Evolutionary conservation across 1,140 invertebrate genomes (phyloP).

Genomic region (Dinothrombium tinctorium): DNA sequence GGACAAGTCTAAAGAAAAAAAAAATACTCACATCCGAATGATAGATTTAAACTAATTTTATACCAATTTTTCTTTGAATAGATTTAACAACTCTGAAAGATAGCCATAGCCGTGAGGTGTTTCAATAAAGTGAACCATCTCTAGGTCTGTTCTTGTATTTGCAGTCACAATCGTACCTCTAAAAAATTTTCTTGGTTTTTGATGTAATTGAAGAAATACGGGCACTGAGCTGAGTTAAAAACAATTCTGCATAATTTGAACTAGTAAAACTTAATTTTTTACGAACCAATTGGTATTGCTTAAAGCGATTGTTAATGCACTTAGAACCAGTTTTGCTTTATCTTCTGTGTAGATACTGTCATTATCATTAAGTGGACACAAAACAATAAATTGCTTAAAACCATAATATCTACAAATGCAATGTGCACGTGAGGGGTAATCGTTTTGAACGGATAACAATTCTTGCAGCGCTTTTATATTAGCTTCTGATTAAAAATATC

Average conservation of each 20-base stretch:
- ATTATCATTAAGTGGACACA: slow-evolving; percentile 31
- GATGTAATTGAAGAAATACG: slow-evolving; percentile 59
- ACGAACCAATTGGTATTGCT: slow-evolving; percentile 46
- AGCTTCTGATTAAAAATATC: no score
- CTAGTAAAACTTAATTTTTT: not conserved
- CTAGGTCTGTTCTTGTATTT: slow-evolving; percentile 42
- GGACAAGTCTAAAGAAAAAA: not conserved
- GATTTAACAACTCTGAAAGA: slow-evolving; percentile 33
- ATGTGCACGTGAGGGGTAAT: slow-evolving; percentile 32
- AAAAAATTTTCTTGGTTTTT: slow-evolving; percentile 54
- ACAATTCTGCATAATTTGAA: not conserved
- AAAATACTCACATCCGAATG: not conserved
- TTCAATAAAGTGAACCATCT: slow-evolving; percentile 62
- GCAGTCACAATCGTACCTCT: slow-evolving; percentile 43
- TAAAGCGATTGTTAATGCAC: slow-evolving; percentile 56
- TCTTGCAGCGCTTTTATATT: no score
- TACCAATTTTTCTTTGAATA: slow-evolving; percentile 26
- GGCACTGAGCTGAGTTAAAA: slow-evolving; percentile 40
- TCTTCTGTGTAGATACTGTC: slow-evolving; percentile 44
- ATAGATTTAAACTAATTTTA: not conserved
- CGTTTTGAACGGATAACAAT: no score
- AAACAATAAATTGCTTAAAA: slow-evolving; percentile 51
- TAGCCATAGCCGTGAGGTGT: slow-evolving; percentile 56
- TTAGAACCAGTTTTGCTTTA: slow-evolving; percentile 54
- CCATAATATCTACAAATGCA: slow-evolving; percentile 37